These are phyloP conservation scores for Crotalus adamanteus DNA, from an alignment of 2,797 vertebrate genomes.

Conservation along the genomic window DNA sequence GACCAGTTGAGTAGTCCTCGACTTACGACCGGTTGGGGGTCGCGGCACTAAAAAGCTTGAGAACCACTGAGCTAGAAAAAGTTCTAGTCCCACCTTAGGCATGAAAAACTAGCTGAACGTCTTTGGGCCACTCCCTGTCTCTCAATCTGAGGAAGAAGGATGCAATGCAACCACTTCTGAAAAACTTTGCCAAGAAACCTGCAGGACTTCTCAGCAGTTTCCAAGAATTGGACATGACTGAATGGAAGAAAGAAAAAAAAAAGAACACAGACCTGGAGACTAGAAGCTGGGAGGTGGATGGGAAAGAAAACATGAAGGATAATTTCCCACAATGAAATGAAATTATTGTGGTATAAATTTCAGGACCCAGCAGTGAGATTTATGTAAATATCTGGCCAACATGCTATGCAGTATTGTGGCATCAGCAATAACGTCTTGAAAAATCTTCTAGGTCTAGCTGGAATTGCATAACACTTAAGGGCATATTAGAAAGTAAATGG, in stretches of 20 bases:
- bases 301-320: not conserved
- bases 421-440: not conserved
- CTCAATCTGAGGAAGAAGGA: not conserved
- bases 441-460: not conserved
- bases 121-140: not conserved
- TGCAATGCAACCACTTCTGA: not conserved
- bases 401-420: not conserved
- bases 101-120: not conserved
- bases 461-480: not conserved
- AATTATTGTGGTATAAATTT: not conserved
- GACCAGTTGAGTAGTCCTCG: no score
- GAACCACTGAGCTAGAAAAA: not conserved
- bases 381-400: not conserved
- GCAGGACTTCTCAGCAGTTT: not conserved
- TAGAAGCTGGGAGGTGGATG: not conserved
- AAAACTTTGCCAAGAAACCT: not conserved
- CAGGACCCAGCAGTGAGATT: not conserved
- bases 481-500: not conserved
- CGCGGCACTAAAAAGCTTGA: no score
- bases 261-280: not conserved
- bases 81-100: not conserved
- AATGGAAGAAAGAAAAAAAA: no score
- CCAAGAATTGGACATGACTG: no score
- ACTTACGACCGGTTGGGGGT: no score
- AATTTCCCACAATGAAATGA: not conserved